Evolutionary conservation across 2,797 vertebrate species (phyloP).

Genomic region (Epinephelus malabaricus): DNA sequence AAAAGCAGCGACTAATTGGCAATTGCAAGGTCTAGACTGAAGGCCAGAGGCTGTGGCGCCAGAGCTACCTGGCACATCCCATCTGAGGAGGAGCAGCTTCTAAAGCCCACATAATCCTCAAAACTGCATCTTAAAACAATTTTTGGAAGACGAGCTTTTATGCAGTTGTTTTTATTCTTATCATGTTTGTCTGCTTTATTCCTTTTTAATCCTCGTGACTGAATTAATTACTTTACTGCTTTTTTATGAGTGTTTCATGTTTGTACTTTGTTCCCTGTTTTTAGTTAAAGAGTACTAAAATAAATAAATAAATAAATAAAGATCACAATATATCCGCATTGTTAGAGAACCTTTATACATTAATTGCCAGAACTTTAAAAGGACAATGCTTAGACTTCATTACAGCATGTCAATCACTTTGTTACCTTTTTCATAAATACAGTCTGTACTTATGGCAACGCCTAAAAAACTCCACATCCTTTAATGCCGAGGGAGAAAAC

Average conservation of each 20-base stretch:
- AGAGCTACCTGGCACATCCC: slow-evolving; percentile 25
- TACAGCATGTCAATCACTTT: neutral
- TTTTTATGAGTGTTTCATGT: neutral
- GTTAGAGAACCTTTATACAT: neutral
- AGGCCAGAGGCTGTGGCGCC: slow-evolving; percentile 27
- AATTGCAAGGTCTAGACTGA: slow-evolving; percentile 49
- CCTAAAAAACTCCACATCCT: too few relatives aligned
- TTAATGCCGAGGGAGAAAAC: too few relatives aligned
- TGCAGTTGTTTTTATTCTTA: slow-evolving; percentile 29
- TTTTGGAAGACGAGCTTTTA: slow-evolving; percentile 14
- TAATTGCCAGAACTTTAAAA: neutral
- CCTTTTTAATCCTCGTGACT: slow-evolving; percentile 36
- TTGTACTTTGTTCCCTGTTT: slow-evolving; percentile 4
- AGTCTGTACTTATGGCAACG: too few relatives aligned
- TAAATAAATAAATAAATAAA: neutral
- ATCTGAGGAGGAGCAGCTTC: slow-evolving; percentile 2
- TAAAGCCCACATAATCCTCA: slow-evolving; percentile 28
- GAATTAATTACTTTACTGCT: slow-evolving; percentile 23
- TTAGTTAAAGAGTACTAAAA: neutral
- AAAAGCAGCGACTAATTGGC: slow-evolving; percentile 56
- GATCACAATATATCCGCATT: slow-evolving; percentile 9
- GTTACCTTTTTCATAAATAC: neutral
- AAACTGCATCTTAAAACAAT: slow-evolving; percentile 5
- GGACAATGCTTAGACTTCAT: neutral
- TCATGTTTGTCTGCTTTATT: slow-evolving; percentile 44